phyloP scores from a whole-genome alignment of 2,888 invertebrate genomes.

The Chorisops tibialis region DNA sequence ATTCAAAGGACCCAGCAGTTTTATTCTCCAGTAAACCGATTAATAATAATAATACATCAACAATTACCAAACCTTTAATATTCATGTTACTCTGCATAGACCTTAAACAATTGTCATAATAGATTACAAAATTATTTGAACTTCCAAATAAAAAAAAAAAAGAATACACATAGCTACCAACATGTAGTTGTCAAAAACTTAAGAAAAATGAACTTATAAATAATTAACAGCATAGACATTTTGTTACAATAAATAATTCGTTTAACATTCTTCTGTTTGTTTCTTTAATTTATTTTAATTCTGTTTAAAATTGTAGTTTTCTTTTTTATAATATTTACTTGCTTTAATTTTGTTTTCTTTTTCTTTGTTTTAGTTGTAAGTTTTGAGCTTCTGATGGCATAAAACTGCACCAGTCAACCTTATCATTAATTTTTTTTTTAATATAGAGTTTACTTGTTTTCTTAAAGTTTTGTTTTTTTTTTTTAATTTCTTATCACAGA shows the following conservation, averaged over 20 bases:
- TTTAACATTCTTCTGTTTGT: neutral
- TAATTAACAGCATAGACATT: no score
- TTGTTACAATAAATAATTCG: neutral
- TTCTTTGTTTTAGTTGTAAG: neutral
- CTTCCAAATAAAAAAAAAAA: no score
- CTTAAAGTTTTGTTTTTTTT: constrained; percentile 4
- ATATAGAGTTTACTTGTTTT: neutral
- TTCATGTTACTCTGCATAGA: no score
- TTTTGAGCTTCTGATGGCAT: constrained; percentile 24
- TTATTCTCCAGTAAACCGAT: no score
- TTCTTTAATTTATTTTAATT: neutral
- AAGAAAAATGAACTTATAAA: no score
- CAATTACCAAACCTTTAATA: no score
- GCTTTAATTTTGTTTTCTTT: neutral
- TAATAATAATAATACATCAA: no score
- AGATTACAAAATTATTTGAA: no score
- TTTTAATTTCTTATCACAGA: constrained; percentile 43
- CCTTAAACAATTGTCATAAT: no score
- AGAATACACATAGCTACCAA: no score
- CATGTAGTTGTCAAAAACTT: no score
- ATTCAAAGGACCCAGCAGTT: no score
- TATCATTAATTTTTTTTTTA: neutral
- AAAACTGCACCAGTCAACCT: constrained; percentile 21
- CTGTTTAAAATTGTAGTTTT: neutral
- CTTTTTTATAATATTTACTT: neutral